phyloP scores from a whole-genome alignment of 2,888 invertebrate genomes.

The Microplitis deprimator region DNA sequence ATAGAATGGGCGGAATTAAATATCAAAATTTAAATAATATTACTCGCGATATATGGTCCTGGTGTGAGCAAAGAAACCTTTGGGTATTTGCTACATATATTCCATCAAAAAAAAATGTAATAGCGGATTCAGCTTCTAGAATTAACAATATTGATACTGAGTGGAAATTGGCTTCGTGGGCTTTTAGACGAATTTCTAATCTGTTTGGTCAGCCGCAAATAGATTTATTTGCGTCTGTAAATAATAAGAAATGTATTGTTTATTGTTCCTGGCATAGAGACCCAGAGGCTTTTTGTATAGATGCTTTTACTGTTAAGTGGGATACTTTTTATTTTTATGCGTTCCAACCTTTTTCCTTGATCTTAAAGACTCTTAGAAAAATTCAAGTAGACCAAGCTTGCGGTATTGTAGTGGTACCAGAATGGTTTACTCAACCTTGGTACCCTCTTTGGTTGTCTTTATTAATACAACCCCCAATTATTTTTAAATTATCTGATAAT shows the following conservation, averaged over 20 bases:
- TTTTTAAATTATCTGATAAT: background rate
- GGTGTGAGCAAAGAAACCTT: conserved; percentile 41
- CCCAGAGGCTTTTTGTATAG: conserved; percentile 35
- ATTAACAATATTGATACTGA: conserved; percentile 39
- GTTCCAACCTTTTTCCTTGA: conserved; percentile 42
- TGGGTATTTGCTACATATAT: conserved; percentile 43
- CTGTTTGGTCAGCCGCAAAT: conserved; percentile 37
- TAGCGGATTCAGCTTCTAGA: conserved; percentile 41
- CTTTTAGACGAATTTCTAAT: conserved; percentile 35
- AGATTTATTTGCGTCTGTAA: conserved; percentile 40
- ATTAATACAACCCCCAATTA: background rate
- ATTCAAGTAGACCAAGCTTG: conserved; percentile 33
- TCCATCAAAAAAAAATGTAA: conserved; percentile 36
- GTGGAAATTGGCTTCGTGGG: conserved; percentile 35
- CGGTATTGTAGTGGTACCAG: conserved; percentile 38
- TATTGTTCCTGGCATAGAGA: conserved; percentile 42
- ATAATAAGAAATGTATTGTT: conserved; percentile 37
- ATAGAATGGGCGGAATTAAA: conserved; percentile 43
- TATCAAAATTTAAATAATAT: conserved; percentile 29
- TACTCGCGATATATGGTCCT: conserved; percentile 42
- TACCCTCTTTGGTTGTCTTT: conserved; percentile 37
- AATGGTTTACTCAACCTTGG: conserved; percentile 39
- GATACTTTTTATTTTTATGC: too few relatives aligned
- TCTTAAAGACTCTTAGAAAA: conserved; percentile 32
- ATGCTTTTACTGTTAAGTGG: conserved; percentile 44